A percentile compares a stretch with the other conserved stretches of the same genome.
Evolutionary conservation across 2,113 vertebrate species (phyloP).

Genomic region (Coptodon rendalli): DNA sequence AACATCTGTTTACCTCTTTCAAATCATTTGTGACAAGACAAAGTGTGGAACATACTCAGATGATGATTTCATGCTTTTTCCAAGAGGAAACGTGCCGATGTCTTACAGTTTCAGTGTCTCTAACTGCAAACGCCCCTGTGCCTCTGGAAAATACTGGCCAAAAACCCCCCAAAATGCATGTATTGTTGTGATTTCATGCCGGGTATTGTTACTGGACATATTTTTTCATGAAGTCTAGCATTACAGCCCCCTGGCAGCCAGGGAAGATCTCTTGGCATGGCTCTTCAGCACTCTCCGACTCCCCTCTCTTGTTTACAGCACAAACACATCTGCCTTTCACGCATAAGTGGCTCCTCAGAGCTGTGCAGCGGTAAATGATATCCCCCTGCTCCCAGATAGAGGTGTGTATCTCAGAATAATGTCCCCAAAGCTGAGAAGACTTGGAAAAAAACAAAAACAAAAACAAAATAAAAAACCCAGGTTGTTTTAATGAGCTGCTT

Average conservation of each 20-base stretch:
- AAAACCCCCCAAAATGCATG: background rate
- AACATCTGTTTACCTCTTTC: background rate
- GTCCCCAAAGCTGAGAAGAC: conserved; percentile 44
- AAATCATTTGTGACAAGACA: background rate
- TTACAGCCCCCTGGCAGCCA: conserved; percentile 32
- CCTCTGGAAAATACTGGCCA: background rate
- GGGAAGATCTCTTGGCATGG: conserved; percentile 39
- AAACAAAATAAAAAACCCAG: background rate
- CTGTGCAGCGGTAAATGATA: conserved; percentile 46
- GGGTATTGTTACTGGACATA: background rate
- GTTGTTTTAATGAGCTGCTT: conserved; percentile 46
- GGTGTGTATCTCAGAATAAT: conserved; percentile 28
- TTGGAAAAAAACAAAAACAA: conserved; percentile 26
- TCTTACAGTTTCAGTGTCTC: background rate
- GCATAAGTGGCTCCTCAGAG: conserved; percentile 53
- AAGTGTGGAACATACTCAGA: background rate
- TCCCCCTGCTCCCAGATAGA: conserved; percentile 33
- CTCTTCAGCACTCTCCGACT: conserved; percentile 25
- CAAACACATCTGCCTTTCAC: conserved; percentile 66
- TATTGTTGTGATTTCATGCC: background rate
- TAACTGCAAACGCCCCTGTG: background rate
- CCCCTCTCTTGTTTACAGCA: conserved; percentile 59
- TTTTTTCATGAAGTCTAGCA: conserved; percentile 14
- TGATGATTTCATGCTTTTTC: background rate
- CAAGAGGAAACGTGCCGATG: background rate